phyloP scores from a whole-genome alignment of 2,113 vertebrate species.

The Tyto alba region DNA sequence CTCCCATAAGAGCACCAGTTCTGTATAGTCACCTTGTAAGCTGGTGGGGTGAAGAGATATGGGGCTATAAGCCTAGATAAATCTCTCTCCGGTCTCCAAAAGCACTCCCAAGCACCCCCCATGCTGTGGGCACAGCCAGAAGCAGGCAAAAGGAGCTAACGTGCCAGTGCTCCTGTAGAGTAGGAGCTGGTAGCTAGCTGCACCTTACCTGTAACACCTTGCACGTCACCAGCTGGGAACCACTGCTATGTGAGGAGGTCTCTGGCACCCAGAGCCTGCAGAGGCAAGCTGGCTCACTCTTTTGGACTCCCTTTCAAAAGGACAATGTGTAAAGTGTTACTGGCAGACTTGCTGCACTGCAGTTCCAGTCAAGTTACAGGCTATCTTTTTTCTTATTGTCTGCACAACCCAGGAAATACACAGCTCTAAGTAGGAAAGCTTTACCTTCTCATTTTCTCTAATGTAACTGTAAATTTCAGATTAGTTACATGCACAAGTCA shows the following conservation, averaged over 20 bases:
- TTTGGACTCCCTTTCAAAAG: background rate
- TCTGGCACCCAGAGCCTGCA: background rate
- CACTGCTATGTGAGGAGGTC: background rate
- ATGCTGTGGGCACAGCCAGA: background rate
- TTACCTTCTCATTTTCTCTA: background rate
- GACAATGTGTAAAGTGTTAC: background rate
- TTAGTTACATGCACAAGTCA: background rate
- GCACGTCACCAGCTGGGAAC: background rate
- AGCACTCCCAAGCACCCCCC: background rate
- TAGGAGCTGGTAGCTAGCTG: background rate
- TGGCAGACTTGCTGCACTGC: conserved; percentile 49
- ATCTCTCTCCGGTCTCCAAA: background rate
- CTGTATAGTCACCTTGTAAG: background rate
- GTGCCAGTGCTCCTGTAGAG: fast-evolving
- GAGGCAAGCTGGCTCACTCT: background rate
- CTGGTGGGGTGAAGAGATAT: background rate
- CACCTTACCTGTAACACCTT: background rate
- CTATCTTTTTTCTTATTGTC: background rate
- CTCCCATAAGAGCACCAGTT: background rate
- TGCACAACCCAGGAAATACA: background rate
- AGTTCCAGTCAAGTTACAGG: background rate
- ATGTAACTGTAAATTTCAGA: background rate
- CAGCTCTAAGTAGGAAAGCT: background rate
- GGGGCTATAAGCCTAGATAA: background rate
- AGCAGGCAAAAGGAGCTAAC: background rate